Base-by-base conservation (phyloP, 2,888 invertebrate species). In the Lasioglossum leucozonium region DNA sequence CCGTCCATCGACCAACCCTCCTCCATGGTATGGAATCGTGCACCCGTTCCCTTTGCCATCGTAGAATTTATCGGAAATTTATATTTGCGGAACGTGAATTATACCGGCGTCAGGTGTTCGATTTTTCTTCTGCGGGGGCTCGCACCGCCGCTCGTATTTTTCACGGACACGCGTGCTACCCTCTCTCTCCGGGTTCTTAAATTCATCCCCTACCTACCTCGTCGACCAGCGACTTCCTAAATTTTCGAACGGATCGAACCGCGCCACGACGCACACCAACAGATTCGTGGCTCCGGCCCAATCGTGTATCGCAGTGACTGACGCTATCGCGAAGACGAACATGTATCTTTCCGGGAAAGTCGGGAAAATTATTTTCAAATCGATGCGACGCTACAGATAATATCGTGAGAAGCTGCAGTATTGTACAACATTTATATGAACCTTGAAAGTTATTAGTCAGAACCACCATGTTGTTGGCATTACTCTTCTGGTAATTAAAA, bases 1-100 rank as follows among this genome's bases (percentile, higher is more conserved):
- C 40, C 18, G 18, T 6, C 40, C 26, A 16, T 22, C 72, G 42
- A 30, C 30, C 78, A 30, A 22, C 78, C n/a, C 1, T 22, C 40
- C 42, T 55, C 58, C 11, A 30, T 34, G 18, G 1, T 10, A 67
- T 34, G 67, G 67, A 67, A 67, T 34, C 37, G 67, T 10, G 65
- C 65, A 65, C 62, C 51, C 22, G 34, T n/a, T 16, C 65, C 34
- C 69, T 18, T 42, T 55, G 67, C 74, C 67, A n/a, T 40, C 65
- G 40, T 85, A 42, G 47, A 85, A 80, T 85, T 76, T 85, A 84
- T 85, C 80, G 85, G 62, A 74, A 80, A 85, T 85, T 85, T 85
- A 85, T 85, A 85, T 85, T 85, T 80, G 85, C 79, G 67, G 79
- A 62, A 26, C 80, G 85, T 85, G 85, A 85, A 85, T 85, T 85